Evolutionary conservation across 2,797 vertebrate genomes (phyloP).

Genomic region (Myripristis murdjan): DNA sequence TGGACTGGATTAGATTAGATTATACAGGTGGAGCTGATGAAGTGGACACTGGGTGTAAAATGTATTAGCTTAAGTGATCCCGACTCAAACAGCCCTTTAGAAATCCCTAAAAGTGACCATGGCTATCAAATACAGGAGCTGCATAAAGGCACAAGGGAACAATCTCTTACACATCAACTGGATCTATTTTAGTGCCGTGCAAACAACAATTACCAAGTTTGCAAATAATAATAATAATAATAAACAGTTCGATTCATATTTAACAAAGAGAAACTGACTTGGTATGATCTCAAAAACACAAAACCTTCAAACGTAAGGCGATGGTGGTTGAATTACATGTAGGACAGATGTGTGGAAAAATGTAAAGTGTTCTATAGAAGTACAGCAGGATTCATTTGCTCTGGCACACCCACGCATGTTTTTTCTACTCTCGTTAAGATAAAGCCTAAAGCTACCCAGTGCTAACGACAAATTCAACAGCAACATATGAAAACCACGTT

Average conservation of each 20-base stretch:
- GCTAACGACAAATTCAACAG: conserved; percentile 29
- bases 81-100: conserved; percentile 19
- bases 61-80: conserved; percentile 33
- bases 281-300: conserved; percentile 12
- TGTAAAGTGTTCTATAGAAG: conserved; percentile 19
- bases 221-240: not conserved
- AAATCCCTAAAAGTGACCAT: conserved; percentile 27
- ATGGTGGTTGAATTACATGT: conserved; percentile 7
- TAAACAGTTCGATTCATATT: conserved; percentile 14
- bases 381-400: conserved; percentile 48
- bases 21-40: too few relatives aligned
- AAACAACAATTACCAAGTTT: conserved; percentile 15
- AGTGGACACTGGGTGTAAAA: too few relatives aligned
- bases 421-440: not conserved
- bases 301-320: not conserved
- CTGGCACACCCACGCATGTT: too few relatives aligned
- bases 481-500: not conserved
- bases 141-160: conserved; percentile 22
- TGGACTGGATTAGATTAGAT: too few relatives aligned
- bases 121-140: conserved; percentile 35
- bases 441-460: conserved; percentile 20
- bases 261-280: conserved; percentile 16
- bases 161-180: conserved; percentile 12
- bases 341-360: not conserved
- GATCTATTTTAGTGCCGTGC: conserved; percentile 45